These are phyloP conservation scores for Myotis vivesi DNA, from an alignment of 2,797 vertebrate species.

Conservation along the genomic window DNA sequence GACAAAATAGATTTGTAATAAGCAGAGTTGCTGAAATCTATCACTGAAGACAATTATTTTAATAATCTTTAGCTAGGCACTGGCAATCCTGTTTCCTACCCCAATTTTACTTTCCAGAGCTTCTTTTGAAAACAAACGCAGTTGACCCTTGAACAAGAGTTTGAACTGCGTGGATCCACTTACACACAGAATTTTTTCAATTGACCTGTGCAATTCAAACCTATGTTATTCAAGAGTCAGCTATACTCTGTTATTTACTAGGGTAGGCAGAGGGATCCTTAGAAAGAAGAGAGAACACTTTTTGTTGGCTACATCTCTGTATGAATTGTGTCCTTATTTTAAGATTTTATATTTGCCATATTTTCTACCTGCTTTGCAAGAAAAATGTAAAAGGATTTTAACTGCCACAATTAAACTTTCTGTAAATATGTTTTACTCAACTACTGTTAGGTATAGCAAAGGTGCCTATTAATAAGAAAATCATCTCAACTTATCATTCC, in stretches of 20 bases:
- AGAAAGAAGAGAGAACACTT: conserved; percentile 52
- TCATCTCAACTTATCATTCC: conserved; percentile 49
- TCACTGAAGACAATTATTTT: background rate
- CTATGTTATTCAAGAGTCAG: background rate
- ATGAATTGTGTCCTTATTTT: conserved; percentile 50
- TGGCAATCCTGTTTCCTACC: conserved; percentile 26
- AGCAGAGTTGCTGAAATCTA: background rate
- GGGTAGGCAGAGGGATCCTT: conserved; percentile 36
- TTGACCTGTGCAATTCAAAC: background rate
- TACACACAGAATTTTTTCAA: background rate
- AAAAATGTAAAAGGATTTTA: conserved; percentile 61
- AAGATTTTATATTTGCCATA: conserved; percentile 27
- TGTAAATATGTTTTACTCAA: conserved; percentile 46
- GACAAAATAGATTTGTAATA: background rate
- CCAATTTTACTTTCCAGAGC: background rate
- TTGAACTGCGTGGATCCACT: background rate
- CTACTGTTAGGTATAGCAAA: conserved; percentile 35
- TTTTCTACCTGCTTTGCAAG: conserved; percentile 43
- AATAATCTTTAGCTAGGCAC: conserved; percentile 40
- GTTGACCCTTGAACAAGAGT: background rate
- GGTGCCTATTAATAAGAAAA: conserved; percentile 38
- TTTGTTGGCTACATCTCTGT: conserved; percentile 31
- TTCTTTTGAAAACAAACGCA: conserved; percentile 18
- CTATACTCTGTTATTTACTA: background rate
- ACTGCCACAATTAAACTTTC: conserved; percentile 52